phyloP scores from a whole-genome alignment of 2,888 invertebrate genomes.

The Eupsilia transversa region DNA sequence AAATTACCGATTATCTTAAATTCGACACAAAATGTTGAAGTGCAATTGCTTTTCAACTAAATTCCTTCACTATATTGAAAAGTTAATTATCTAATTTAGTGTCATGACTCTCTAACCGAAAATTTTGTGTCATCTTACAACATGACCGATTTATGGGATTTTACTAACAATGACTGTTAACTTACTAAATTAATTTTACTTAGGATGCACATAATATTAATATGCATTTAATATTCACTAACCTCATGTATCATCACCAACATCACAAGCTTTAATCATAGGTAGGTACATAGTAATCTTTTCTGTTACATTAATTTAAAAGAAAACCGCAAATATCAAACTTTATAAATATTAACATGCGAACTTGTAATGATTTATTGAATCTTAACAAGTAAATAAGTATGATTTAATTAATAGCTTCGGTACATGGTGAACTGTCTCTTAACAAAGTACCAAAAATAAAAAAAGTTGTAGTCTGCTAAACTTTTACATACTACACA shows the following conservation, averaged over 20 bases:
- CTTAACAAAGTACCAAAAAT: no score
- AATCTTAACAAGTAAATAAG: neutral
- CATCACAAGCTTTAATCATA: conserved; percentile 15
- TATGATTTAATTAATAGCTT: neutral
- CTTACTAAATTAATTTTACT: conserved; percentile 6
- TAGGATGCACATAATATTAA: conserved; percentile 1
- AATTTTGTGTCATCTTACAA: neutral
- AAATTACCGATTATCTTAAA: conserved; percentile 3
- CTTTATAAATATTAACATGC: neutral
- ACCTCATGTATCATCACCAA: conserved; percentile 1
- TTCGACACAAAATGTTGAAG: neutral
- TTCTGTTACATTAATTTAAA: conserved; percentile 32
- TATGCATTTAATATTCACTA: no score
- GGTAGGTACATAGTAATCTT: conserved; percentile 51
- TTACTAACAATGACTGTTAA: conserved; percentile 6
- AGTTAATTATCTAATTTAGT: conserved; percentile 10
- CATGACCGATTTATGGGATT: conserved; percentile 24
- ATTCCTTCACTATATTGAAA: neutral
- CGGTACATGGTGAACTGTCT: no score
- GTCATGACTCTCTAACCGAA: conserved; percentile 7
- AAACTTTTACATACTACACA: neutral
- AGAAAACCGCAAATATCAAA: no score
- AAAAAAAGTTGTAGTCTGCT: neutral
- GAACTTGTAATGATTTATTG: neutral
- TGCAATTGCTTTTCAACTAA: neutral